Base-by-base conservation (phyloP, 1,140 invertebrate species). In the Andricus grossulariae region DNA sequence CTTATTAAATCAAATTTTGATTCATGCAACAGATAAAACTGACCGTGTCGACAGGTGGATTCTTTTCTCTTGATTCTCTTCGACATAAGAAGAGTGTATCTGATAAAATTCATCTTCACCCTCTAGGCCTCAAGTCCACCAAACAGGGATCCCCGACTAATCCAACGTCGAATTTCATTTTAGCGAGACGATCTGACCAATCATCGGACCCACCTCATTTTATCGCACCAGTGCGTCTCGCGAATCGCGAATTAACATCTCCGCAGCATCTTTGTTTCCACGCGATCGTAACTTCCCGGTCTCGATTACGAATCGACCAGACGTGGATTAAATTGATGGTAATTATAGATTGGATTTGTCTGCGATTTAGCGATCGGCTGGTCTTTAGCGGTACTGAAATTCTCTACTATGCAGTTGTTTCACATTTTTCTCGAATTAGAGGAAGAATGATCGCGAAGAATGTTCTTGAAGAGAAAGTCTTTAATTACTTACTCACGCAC, bases 1-100 rank as follows among this genome's bases (percentile, higher is more conserved):
- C 80, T 82, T 83, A 85, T 85, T 85, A 83, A 85, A 85, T 85
- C 84, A 85, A 85, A 82, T 70, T 21, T 39, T 66, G 83, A 85
- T 85, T 80, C 57, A 57, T 45, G 51, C 18, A 10, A 0, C 13
- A 25, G 81, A 84, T 85, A 84, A 77, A 74, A 21, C 72, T 50
- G 70, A 49, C 71, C 71, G 76, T 50, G 83, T 81, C 81, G 79
- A 85, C 83, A 85, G 83, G 83, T 85, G 83, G 79, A 81, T 81
- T 79, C 83, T 75, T 75, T 77, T 45, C 52, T 7, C 21, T 45
- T 74, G n/a, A 25, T 8, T 74, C 52, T 71, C 80, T 18, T 52
- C 50, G 66, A 70, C 78, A 60, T 75, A 54, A 74, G 73, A 25
- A 39, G 39, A 45, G 39, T 7, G 39, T 45, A 45, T 45, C 39